Evolutionary conservation across 2,888 invertebrate genomes (phyloP).

Genomic region (Cheilosia soror): DNA sequence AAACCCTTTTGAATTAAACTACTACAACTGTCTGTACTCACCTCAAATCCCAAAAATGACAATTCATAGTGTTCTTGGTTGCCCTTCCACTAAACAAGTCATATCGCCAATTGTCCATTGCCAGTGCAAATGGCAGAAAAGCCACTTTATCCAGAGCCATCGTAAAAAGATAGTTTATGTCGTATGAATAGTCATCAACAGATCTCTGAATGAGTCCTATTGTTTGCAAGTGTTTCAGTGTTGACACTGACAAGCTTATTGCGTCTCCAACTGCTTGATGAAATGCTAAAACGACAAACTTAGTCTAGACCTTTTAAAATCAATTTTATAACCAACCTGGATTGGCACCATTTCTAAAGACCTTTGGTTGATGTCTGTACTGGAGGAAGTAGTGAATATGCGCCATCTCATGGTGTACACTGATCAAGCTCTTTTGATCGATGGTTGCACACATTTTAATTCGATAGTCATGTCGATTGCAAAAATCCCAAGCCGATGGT

Average conservation of each 20-base stretch:
- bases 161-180: conserved; percentile 93
- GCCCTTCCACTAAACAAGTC: conserved; percentile 91
- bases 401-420: conserved; percentile 96
- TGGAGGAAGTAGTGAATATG: conserved; percentile 95
- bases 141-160: conserved; percentile 92
- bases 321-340: conserved; percentile 87
- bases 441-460: conserved; percentile 95
- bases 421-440: conserved; percentile 93
- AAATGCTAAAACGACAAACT: conserved; percentile 87
- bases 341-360: conserved; percentile 96
- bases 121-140: conserved; percentile 92
- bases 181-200: conserved; percentile 91
- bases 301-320: not conserved
- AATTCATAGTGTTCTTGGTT: conserved; percentile 91
- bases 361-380: conserved; percentile 92
- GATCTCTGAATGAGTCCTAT: conserved; percentile 92
- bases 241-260: conserved; percentile 92
- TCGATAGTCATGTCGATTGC: conserved; percentile 92
- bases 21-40: conserved; percentile 78
- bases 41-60: conserved; percentile 94
- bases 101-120: conserved; percentile 94
- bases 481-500: conserved; percentile 97
- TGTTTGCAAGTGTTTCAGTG: conserved; percentile 93
- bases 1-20: too few relatives aligned
- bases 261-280: conserved; percentile 97